phyloP scores from a whole-genome alignment of 1,140 invertebrate genomes.

The Cherax destructor region DNA sequence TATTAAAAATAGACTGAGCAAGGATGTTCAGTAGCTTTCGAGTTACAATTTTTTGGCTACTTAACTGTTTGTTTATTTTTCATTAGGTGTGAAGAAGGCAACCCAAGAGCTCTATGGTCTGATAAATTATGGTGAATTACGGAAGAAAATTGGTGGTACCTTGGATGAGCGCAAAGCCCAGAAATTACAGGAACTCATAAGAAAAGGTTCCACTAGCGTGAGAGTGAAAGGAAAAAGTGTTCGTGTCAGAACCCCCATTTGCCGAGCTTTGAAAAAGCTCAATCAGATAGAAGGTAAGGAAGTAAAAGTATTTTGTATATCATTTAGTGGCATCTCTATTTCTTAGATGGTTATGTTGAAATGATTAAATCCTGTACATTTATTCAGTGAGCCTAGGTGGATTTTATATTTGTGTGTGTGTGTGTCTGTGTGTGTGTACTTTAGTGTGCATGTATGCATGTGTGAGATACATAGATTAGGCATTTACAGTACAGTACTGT shows the following conservation, averaged over 20 bases:
- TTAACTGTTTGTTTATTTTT: slow-evolving; percentile 33
- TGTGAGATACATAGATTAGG: no score
- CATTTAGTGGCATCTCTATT: no score
- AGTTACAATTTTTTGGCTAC: no score
- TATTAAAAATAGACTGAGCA: no score
- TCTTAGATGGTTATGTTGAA: no score
- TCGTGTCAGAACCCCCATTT: slow-evolving; percentile 93
- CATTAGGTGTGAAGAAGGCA: slow-evolving; percentile 89
- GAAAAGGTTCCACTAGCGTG: slow-evolving; percentile 87
- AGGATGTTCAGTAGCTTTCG: no score
- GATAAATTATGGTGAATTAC: slow-evolving; percentile 95
- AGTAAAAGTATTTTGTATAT: slow-evolving; percentile 38
- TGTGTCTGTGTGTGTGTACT: no score
- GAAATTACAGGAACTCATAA: slow-evolving; percentile 91
- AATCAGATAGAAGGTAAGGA: slow-evolving; percentile 78
- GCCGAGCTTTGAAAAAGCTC: slow-evolving; percentile 89
- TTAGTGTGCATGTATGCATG: no score
- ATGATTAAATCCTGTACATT: no score
- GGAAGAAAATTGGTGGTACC: slow-evolving; percentile 86
- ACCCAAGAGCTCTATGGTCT: slow-evolving; percentile 95
- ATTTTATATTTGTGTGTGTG: no score
- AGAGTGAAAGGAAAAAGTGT: slow-evolving; percentile 89
- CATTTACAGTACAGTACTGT: no score
- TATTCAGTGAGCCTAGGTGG: no score
- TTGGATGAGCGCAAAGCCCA: slow-evolving; percentile 86